Evolutionary conservation across 2,888 invertebrate genomes (phyloP).

Genomic region (Myopa testacea): DNA sequence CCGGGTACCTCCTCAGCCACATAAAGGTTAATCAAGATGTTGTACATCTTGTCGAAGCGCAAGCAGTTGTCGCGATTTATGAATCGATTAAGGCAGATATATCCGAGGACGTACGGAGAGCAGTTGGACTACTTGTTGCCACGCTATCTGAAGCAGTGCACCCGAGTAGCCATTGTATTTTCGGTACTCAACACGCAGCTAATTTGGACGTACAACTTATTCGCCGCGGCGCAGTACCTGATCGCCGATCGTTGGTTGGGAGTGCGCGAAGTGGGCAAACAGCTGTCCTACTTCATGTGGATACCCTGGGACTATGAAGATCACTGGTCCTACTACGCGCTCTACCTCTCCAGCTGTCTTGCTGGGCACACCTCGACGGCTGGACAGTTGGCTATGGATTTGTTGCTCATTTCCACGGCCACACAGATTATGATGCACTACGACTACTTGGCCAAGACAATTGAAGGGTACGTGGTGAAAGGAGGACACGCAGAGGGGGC

Average conservation of each 20-base stretch:
- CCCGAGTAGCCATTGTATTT: slow-evolving; percentile 53
- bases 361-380: slow-evolving; percentile 51
- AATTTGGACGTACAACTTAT: slow-evolving; percentile 61
- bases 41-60: slow-evolving; percentile 57
- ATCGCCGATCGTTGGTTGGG: slow-evolving; percentile 49
- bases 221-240: slow-evolving; percentile 51
- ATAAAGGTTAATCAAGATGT: slow-evolving; percentile 61
- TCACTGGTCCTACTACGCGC: slow-evolving; percentile 48
- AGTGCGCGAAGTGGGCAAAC: slow-evolving; percentile 44
- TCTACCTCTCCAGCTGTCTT: slow-evolving; percentile 48
- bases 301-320: slow-evolving; percentile 50
- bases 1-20: no score
- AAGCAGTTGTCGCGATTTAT: slow-evolving; percentile 44
- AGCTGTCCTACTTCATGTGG: slow-evolving; percentile 49
- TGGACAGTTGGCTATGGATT: slow-evolving; percentile 55
- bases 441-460: slow-evolving; percentile 48
- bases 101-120: slow-evolving; percentile 42
- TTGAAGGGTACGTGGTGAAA: slow-evolving; percentile 38
- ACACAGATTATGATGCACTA: slow-evolving; percentile 60
- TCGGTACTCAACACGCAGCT: slow-evolving; percentile 56
- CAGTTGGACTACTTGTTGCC: slow-evolving; percentile 48
- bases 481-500: slow-evolving; percentile 38
- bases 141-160: slow-evolving; percentile 48
- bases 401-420: slow-evolving; percentile 53
- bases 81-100: slow-evolving; percentile 43